Base-by-base conservation (phyloP, 2,113 vertebrate species). In the Sakesphorus luctuosus region DNA sequence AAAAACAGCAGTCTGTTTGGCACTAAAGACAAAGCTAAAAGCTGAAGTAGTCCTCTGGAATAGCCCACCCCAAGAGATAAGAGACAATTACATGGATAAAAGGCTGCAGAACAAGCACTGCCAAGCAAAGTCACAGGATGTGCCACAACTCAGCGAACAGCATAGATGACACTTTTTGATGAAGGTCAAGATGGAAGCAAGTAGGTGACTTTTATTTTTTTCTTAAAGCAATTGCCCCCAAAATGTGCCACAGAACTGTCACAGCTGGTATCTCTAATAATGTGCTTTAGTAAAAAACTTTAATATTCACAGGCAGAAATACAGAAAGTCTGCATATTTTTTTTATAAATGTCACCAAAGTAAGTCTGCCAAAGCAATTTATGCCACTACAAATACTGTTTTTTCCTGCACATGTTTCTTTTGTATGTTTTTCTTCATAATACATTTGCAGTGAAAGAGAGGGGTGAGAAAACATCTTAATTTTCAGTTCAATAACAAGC, bases 161-260 rank as follows among this genome's bases (percentile, higher is more conserved):
- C 3, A 33, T 28, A 79, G 46, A 66, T 58, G 55, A 74, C 3
- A 17, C 3, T 62, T 91, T 95, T 86, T 67, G 28, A 83, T 68
- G 52, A 31, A 44, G 33, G 5, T 86, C 9, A 3, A 3, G 47
- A 74, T 0, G 1, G 71, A 84, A 86, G 19, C 11, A 63, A 78
- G 55, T 55, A 76, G 44, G 6, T 0, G 13, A n/a, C 53, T 87
- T 80, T 56, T 82, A n/a, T 58, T 40, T 16, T 80, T 86, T 80
- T 86, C 58, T 94, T 81, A 71, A 86, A 74, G 18, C 5, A 69
- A 28, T 62, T 78, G 24, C 47, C 11, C 18, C 13, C 6, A 16
- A 67, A 77, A 36, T 36, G 13, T 24, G 65, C 85, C 94, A 96
- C 94, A 80, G 43, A 93, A 31, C 44, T 83, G 55, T 80, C 84